A percentile compares a stretch with the other conserved stretches of the same genome.
phyloP scores from a whole-genome alignment of 2,888 invertebrate genomes.

The Heliconius erato region DNA sequence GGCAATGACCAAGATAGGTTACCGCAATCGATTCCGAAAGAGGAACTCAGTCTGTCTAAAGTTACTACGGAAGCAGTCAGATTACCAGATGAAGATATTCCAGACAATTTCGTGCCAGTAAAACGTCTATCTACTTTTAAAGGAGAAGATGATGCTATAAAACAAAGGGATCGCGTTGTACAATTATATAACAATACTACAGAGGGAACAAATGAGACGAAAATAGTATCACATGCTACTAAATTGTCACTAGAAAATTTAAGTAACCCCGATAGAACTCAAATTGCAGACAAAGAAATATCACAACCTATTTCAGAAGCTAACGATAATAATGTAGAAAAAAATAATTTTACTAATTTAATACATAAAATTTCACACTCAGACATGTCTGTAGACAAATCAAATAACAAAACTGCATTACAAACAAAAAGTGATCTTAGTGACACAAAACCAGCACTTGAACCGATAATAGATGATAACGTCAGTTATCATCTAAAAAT shows the following conservation, averaged over 20 bases:
- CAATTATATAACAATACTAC: slow-evolving; percentile 22
- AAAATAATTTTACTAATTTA: neutral
- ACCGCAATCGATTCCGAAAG: slow-evolving; percentile 28
- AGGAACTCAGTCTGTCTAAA: slow-evolving; percentile 32
- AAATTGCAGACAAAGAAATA: slow-evolving; percentile 1
- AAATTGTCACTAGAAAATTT: neutral
- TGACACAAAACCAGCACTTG: slow-evolving; percentile 39
- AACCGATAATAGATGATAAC: slow-evolving; percentile 63
- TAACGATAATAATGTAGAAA: neutral
- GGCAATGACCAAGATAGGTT: slow-evolving; percentile 58
- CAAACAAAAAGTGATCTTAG: slow-evolving; percentile 19
- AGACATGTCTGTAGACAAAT: neutral
- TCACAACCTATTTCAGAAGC: neutral
- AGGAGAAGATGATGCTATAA: slow-evolving; percentile 30
- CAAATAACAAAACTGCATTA: neutral
- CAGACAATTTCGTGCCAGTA: slow-evolving; percentile 27
- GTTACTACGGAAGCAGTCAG: neutral
- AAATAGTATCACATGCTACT: slow-evolving; percentile 7
- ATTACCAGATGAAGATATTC: slow-evolving; percentile 22
- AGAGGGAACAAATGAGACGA: slow-evolving; percentile 30
- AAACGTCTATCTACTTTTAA: slow-evolving; percentile 42
- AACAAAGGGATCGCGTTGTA: neutral
- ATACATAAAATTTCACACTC: neutral
- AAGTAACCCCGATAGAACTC: neutral
- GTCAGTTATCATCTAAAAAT: slow-evolving; percentile 81